phyloP scores from a whole-genome alignment of 1,140 invertebrate genomes.

The Aricia agestis region DNA sequence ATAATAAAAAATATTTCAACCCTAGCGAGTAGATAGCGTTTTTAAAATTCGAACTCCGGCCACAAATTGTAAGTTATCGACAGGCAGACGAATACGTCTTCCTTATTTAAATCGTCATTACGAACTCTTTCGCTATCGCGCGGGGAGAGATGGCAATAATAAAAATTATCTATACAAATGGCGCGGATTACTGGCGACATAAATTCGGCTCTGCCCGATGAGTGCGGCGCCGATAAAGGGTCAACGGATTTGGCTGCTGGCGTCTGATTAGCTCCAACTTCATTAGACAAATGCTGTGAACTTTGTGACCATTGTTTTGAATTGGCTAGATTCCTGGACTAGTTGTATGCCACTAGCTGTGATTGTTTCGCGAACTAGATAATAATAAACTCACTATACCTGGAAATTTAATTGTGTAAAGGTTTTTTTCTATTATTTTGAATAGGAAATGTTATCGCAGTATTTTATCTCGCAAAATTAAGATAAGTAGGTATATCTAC shows the following conservation, averaged over 20 bases:
- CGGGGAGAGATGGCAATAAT: conserved; percentile 73
- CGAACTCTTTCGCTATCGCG: conserved; percentile 72
- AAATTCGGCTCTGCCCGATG: conserved; percentile 73
- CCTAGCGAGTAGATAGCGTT: conserved; percentile 20
- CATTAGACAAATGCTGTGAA: conserved; percentile 5
- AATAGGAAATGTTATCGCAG: too few species aligned
- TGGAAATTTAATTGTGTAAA: too few species aligned
- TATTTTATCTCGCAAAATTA: too few species aligned
- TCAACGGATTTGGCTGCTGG: conserved; percentile 64
- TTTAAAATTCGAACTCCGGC: conserved; percentile 53
- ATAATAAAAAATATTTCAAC: neutral
- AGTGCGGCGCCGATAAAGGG: conserved; percentile 64
- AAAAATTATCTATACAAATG: conserved; percentile 77
- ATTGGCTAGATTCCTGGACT: neutral
- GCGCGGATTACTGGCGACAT: conserved; percentile 71
- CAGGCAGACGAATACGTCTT: conserved; percentile 69
- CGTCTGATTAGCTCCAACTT: conserved; percentile 41
- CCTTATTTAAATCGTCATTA: conserved; percentile 75
- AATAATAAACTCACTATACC: too few species aligned
- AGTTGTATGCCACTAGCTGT: too few species aligned
- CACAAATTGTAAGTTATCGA: conserved; percentile 66
- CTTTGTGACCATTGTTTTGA: neutral
- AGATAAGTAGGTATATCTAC: too few species aligned
- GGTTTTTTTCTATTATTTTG: too few species aligned
- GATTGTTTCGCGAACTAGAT: too few species aligned